Base-by-base conservation (phyloP, 2,797 vertebrate genomes). In the Argentina silus region DNA sequence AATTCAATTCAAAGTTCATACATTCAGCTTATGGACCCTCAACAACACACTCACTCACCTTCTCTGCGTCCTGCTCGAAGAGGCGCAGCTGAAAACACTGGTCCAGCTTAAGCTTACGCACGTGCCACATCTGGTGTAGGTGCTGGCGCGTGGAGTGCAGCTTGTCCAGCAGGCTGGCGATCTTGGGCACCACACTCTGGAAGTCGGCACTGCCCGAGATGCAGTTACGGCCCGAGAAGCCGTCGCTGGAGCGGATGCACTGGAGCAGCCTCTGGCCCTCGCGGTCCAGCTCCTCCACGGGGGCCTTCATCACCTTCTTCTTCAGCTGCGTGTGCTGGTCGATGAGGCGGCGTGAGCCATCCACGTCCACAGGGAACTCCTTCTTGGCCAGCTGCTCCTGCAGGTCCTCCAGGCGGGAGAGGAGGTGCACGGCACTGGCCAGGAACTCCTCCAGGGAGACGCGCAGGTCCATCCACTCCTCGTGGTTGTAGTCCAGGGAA, bases 21-120 rank as follows among this genome's bases (percentile, higher is more conserved):
- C 27, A 43, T 50, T 11, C 8, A n/a, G n/a, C 42, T 15, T 43
- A 27, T 43, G 36, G n/a, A 7, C 11, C 6, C 8, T 42, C 66
- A 15, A 8, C 17, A 62, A 7, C 7, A 3, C 23, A 3, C 6
- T 43, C 43, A 51, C 93, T 86, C 84, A 98, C 98, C 95, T 99
- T 99, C 87, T 99, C 97, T 0, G 98, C 98, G 17, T 99, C 98
- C 88, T 99, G 98, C 73, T 99, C 98, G 3, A 99, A 99, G 56
- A 99, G 96, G 12, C 98, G 93, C 36, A 99, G 94, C 89, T 99
- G 98, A 85, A 99, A 99, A 80, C 98, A 99, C 91, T 99, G 98
- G 89, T 99, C 98, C 79, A 99, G 88, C 88, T 99, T 99, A 83
- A 99, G 86, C 83, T 99, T 99, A 79, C 97, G 94, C 57, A 98